Base-by-base conservation (phyloP, 1,140 invertebrate genomes). In the Thaumatotibia leucotreta region DNA sequence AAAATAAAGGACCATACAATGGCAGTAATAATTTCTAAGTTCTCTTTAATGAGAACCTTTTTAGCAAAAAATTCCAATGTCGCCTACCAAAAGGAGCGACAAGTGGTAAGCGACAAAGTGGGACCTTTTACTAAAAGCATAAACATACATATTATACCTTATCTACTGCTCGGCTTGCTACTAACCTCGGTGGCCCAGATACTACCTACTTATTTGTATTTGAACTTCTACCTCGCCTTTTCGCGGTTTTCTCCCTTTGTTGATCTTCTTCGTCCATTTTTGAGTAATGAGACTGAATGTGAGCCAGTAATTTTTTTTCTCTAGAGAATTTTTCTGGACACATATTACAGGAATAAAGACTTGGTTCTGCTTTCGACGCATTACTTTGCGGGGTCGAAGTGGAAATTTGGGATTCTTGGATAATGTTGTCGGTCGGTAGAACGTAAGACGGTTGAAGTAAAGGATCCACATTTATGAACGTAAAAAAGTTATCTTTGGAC, bases 371-470 rank as follows among this genome's bases (percentile, higher is more conserved):
- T 39, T 4, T 72, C 65, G 23, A 23, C 29, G 67, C 35, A 35
- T 67, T 76, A 32, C 29, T 65, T 20, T 73, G 63, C 4, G 76
- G 52, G 0, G 81, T 84, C 4, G 85, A 85, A 5, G 86, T 88
- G 2, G 87, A 81, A 50, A 89, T 88, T 80, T 89, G 86, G n/a
- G 86, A 87, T 71, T 91, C 88, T 64, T 91, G 86, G 10, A 88
- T 84, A 11, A 87, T 86, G 64, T 79, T 89, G 67, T 86, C 74
- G 1, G 88, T 91, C 2, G 88, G 88, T 9, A 91, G 63, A 20
- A 91, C 88, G 69, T 91, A 91, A n/a, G 83, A 88, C 1, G 88
- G 88, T 67, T 91, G 83, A 6, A 88, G 63, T 10, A 86, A 71
- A 4, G 88, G 86, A 72, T 91, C 88, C 10, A 91, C 85, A 72